phyloP scores from a whole-genome alignment of 2,797 vertebrate species.

The Syngnathus rostellatus region DNA sequence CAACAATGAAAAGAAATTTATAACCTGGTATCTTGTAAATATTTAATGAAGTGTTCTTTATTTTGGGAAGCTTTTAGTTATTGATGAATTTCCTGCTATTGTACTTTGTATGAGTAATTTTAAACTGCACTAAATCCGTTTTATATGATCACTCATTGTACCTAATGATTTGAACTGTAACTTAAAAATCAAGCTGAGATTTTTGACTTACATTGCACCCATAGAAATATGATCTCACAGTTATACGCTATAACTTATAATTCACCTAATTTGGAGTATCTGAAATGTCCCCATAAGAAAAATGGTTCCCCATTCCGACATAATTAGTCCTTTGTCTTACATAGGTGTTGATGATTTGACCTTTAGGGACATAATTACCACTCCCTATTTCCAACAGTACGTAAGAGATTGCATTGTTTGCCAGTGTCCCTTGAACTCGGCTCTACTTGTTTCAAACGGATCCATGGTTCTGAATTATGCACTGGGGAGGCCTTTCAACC shows the following conservation, averaged over 20 bases:
- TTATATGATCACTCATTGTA: too few relatives aligned
- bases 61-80: too few relatives aligned
- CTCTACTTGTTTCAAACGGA: constrained; percentile 25
- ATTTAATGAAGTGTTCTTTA: too few relatives aligned
- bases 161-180: too few relatives aligned
- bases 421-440: constrained; percentile 15
- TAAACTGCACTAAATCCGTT: too few relatives aligned
- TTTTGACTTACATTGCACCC: too few relatives aligned
- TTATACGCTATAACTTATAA: too few relatives aligned
- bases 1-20: not conserved
- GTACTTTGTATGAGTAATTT: too few relatives aligned
- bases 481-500: constrained; percentile 43
- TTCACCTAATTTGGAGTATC: not conserved
- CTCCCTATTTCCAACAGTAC: not conserved
- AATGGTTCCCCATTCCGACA: not conserved
- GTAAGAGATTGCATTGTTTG: not conserved
- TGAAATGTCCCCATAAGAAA: not conserved
- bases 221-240: too few relatives aligned
- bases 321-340: not conserved
- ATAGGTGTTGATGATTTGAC: not conserved
- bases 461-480: constrained; percentile 62
- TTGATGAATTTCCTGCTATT: too few relatives aligned
- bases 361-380: not conserved
- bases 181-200: too few relatives aligned
- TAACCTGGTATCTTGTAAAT: too few relatives aligned